These are phyloP conservation scores for Adelges cooleyi DNA, from an alignment of 1,140 invertebrate species.

Conservation along the genomic window DNA sequence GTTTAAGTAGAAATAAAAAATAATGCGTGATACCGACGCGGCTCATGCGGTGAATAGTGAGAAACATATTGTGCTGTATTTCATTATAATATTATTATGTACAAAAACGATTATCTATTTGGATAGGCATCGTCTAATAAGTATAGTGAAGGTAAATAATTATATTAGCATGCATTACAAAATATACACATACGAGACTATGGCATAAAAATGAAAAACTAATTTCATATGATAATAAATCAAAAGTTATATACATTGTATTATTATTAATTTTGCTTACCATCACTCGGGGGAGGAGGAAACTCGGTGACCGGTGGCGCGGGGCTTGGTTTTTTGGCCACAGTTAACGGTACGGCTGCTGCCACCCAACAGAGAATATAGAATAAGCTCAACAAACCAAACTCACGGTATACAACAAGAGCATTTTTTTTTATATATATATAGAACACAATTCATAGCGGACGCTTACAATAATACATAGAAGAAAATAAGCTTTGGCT, in stretches of 20 bases:
- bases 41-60: too few relatives aligned
- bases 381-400: slow-evolving; percentile 27
- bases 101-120: too few relatives aligned
- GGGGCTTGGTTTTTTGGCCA: slow-evolving; percentile 28
- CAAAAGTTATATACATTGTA: background rate
- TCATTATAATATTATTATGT: too few relatives aligned
- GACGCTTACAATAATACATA: slow-evolving; percentile 9
- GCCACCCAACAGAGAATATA: slow-evolving; percentile 27
- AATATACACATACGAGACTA: background rate
- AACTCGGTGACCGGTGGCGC: slow-evolving; percentile 28
- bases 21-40: too few relatives aligned
- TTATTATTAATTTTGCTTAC: slow-evolving; percentile 31
- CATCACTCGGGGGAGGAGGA: slow-evolving; percentile 31
- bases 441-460: slow-evolving; percentile 6
- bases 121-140: too few relatives aligned
- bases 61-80: too few relatives aligned
- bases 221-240: too few relatives aligned
- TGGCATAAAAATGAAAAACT: slow-evolving; percentile 2
- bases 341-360: slow-evolving; percentile 28
- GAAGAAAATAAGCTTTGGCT: background rate
- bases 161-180: slow-evolving; percentile 10
- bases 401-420: slow-evolving; percentile 21
- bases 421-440: too few relatives aligned
- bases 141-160: background rate
- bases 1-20: too few relatives aligned